phyloP scores from a whole-genome alignment of 92 coral and sea anemone genomes.

The Metridium senile region DNA sequence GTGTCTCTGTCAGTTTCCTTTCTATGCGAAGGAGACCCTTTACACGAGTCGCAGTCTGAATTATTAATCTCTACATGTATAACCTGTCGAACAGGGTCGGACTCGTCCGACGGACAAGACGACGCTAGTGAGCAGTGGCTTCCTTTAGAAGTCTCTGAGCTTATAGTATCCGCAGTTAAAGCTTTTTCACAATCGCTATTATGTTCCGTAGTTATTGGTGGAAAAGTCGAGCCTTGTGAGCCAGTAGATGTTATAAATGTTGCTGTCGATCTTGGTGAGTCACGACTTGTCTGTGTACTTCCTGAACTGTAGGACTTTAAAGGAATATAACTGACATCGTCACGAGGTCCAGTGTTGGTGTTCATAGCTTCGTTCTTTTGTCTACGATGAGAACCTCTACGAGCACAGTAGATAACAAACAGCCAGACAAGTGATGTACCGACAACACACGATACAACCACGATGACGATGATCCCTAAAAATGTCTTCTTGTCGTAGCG shows the following conservation, averaged over 20 bases:
- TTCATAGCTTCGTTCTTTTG: constrained; percentile 28
- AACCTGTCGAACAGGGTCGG: constrained; percentile 62
- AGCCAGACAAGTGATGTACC: constrained; percentile 87
- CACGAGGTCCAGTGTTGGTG: constrained; percentile 48
- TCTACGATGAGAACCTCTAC: constrained; percentile 39
- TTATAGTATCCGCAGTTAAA: constrained; percentile 61
- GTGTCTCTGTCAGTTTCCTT: constrained; percentile 31
- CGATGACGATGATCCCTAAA: constrained; percentile 80
- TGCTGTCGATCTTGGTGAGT: constrained; percentile 88
- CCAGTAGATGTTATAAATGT: constrained; percentile 77
- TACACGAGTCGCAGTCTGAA: constrained; percentile 79
- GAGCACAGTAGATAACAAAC: constrained; percentile 72
- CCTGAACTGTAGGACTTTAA: constrained; percentile 81
- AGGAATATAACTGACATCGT: constrained; percentile 67
- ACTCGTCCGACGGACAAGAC: constrained; percentile 71
- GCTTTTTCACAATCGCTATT: constrained; percentile 71
- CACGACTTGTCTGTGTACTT: constrained; percentile 82
- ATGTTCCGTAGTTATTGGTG: constrained; percentile 64
- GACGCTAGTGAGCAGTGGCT: constrained; percentile 75
- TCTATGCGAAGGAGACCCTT: constrained; percentile 48
- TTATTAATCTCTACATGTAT: constrained; percentile 71
- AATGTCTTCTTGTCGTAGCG: constrained; percentile 84
- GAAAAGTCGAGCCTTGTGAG: constrained; percentile 72
- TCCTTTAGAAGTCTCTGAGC: constrained; percentile 83
- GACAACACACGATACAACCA: constrained; percentile 75